Evolutionary conservation across 2,888 invertebrate species (phyloP).

Genomic region (Carabus problematicus): DNA sequence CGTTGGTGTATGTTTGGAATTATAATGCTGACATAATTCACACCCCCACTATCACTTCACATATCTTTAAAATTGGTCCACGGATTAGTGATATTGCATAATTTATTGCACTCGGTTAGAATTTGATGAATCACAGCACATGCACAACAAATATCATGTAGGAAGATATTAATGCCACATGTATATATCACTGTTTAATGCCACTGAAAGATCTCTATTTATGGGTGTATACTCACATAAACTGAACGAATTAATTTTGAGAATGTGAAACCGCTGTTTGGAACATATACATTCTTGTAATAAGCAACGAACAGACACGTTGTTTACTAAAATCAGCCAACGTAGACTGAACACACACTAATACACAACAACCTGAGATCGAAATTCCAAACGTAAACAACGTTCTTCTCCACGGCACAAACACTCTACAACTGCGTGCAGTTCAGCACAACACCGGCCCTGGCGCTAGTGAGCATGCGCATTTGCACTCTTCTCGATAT

Average conservation of each 20-base stretch:
- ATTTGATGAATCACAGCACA: no score
- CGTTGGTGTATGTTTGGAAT: conserved; percentile 46
- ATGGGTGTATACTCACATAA: conserved; percentile 32
- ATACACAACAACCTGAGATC: conserved; percentile 36
- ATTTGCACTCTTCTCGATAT: background rate
- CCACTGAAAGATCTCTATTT: no score
- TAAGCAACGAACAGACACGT: conserved; percentile 35
- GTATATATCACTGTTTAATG: no score
- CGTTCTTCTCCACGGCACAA: conserved; percentile 33
- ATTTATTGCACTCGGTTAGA: no score
- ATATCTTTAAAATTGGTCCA: conserved; percentile 20
- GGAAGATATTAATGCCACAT: no score
- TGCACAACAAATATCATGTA: no score
- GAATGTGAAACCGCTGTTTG: conserved; percentile 10
- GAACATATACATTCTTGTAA: conserved; percentile 30
- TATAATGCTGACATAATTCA: conserved; percentile 46
- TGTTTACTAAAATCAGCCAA: conserved; percentile 29
- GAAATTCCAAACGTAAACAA: conserved; percentile 41
- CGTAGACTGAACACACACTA: conserved; percentile 19
- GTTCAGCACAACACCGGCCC: background rate
- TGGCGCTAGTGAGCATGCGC: conserved; percentile 30
- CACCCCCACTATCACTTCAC: conserved; percentile 44
- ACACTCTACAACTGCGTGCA: conserved; percentile 24
- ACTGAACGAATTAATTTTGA: conserved; percentile 41
- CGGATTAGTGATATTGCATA: conserved; percentile 11